Evolutionary conservation across 2,888 invertebrate genomes (phyloP).

Genomic region (Merodon equestris): DNA sequence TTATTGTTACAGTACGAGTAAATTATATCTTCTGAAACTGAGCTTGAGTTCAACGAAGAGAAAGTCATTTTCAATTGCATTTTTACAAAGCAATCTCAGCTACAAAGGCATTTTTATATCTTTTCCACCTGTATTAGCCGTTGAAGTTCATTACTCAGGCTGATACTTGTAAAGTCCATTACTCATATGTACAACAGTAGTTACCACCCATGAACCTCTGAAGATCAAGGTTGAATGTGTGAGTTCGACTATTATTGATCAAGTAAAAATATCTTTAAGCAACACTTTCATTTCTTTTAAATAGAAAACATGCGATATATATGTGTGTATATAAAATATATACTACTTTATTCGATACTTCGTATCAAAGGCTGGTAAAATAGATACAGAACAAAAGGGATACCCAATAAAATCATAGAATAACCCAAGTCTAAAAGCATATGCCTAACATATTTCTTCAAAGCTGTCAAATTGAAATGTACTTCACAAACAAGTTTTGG

Average conservation of each 20-base stretch:
- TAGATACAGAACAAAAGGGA: too few relatives aligned
- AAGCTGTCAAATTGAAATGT: too few relatives aligned
- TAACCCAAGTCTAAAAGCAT: too few relatives aligned
- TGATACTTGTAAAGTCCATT: conserved; percentile 28
- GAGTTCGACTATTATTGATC: conserved; percentile 34
- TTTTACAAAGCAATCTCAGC: conserved; percentile 50
- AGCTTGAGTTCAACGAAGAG: conserved; percentile 56
- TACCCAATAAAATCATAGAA: too few relatives aligned
- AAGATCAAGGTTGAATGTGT: conserved; percentile 65
- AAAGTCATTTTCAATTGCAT: conserved; percentile 60
- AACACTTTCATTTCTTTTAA: conserved; percentile 57
- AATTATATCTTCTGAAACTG: conserved; percentile 4
- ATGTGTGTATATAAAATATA: conserved; percentile 1
- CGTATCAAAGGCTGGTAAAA: too few relatives aligned
- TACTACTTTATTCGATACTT: conserved; percentile 34
- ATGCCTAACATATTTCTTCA: too few relatives aligned
- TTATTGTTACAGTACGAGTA: too few relatives aligned
- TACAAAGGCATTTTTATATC: conserved; percentile 16
- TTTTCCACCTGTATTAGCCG: conserved; percentile 46
- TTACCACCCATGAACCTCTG: conserved; percentile 61
- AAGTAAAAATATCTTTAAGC: conserved; percentile 34
- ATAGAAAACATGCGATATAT: background rate
- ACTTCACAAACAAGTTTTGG: too few relatives aligned
- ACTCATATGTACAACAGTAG: conserved; percentile 23
- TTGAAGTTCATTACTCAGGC: conserved; percentile 54